Evolutionary conservation across 1,140 invertebrate species (phyloP).

Genomic region (Lordiphosa clarofinis): DNA sequence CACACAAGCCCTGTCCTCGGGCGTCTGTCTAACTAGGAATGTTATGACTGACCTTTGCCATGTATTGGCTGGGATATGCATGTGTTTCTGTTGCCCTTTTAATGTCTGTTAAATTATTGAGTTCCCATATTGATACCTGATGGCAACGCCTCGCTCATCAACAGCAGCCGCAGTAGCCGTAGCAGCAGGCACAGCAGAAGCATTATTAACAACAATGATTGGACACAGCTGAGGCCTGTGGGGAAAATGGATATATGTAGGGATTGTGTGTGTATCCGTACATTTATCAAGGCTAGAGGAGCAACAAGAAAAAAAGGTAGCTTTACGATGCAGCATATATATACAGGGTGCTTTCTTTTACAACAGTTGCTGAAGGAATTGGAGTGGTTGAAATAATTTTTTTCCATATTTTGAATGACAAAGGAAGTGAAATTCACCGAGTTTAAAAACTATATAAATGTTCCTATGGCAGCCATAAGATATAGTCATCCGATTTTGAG

Average conservation of each 20-base stretch:
- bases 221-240: slow-evolving; percentile 43
- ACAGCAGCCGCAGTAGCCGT: slow-evolving; percentile 15
- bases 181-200: slow-evolving; percentile 16
- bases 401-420: too few relatives aligned
- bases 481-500: too few relatives aligned
- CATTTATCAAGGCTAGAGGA: slow-evolving; percentile 41
- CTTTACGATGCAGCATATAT: slow-evolving; percentile 1
- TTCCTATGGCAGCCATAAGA: too few relatives aligned
- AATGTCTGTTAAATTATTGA: slow-evolving; percentile 56
- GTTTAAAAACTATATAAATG: too few relatives aligned
- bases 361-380: too few relatives aligned
- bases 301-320: slow-evolving; percentile 37
- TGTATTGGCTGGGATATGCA: slow-evolving; percentile 1
- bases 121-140: slow-evolving; percentile 44
- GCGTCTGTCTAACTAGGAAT: slow-evolving; percentile 39
- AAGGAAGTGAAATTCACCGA: too few relatives aligned
- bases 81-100: slow-evolving; percentile 18
- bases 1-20: slow-evolving; percentile 17
- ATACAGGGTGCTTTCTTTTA: slow-evolving; percentile 5
- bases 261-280: slow-evolving; percentile 3
- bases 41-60: slow-evolving; percentile 40
- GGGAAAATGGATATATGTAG: slow-evolving; percentile 19
- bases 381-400: too few relatives aligned
- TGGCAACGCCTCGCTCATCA: slow-evolving; percentile 1
- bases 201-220: slow-evolving; percentile 60